Conservation (phyloP, 2,888 invertebrate genomes). For the Gastrophysa polygoni region DNA sequence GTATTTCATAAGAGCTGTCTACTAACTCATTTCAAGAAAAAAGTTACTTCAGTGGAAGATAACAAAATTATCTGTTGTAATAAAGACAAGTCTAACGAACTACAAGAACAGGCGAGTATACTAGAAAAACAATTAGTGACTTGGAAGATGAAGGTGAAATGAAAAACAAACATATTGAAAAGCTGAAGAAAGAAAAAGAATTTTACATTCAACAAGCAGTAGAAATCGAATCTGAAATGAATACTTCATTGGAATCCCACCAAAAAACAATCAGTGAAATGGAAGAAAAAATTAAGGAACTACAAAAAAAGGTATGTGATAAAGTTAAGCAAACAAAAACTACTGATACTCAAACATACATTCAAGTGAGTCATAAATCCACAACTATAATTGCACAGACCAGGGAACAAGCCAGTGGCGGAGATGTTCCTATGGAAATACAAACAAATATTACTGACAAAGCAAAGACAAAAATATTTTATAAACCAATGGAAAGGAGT, state of each 20-base stretch:
- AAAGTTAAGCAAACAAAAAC: conserved; percentile 9
- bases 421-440: neutral
- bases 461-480: no score
- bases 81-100: neutral
- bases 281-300: neutral
- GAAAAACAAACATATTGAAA: neutral
- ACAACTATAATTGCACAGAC: neutral
- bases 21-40: neutral
- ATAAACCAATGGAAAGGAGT: no score
- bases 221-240: conserved; percentile 4
- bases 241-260: neutral
- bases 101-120: neutral
- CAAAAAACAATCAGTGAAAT: neutral
- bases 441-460: no score
- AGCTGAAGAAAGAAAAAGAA: neutral
- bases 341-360: neutral
- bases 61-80: neutral
- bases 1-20: conserved; percentile 2
- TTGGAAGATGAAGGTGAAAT: neutral
- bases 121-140: conserved; percentile 3
- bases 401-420: neutral
- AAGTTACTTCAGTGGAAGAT: no score
- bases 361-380: neutral
- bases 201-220: neutral
- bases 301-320: neutral